phyloP scores from a whole-genome alignment of 2,888 invertebrate species.

The Nasonia oneida region DNA sequence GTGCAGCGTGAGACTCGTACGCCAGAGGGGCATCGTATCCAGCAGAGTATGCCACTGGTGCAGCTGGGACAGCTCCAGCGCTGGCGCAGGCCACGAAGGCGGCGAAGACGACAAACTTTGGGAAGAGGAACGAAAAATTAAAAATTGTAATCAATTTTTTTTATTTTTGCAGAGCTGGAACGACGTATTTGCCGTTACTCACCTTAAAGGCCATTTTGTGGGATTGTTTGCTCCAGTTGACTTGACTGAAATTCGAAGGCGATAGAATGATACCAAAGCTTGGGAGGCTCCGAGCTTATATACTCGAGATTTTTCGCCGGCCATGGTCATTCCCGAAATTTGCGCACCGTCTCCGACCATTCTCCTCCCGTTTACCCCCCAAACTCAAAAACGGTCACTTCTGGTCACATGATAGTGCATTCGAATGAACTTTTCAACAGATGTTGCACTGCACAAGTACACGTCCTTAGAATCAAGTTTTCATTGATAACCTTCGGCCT shows the following conservation, averaged over 20 bases:
- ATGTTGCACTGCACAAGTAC: neutral
- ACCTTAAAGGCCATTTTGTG: slow-evolving; percentile 44
- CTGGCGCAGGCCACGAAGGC: slow-evolving; percentile 31
- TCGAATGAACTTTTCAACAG: neutral
- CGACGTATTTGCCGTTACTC: neutral
- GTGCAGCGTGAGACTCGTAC: slow-evolving; percentile 15
- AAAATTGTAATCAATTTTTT: neutral
- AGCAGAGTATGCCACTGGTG: slow-evolving; percentile 31
- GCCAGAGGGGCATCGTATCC: slow-evolving; percentile 13
- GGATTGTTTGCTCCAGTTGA: neutral
- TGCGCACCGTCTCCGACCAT: neutral
- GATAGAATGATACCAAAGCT: slow-evolving; percentile 36
- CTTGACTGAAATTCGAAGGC: slow-evolving; percentile 32
- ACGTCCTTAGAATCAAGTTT: neutral
- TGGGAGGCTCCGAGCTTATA: slow-evolving; percentile 33
- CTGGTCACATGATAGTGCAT: neutral
- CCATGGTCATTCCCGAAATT: slow-evolving; percentile 11
- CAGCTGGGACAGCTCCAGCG: slow-evolving; percentile 11
- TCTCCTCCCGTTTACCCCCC: slow-evolving; percentile 26
- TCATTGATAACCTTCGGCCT: neutral
- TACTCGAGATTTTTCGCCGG: slow-evolving; percentile 28
- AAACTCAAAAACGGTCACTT: neutral
- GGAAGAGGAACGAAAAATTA: neutral
- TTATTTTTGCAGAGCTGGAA: neutral
- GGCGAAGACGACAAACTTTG: slow-evolving; percentile 42